Conservation (phyloP, 2,888 invertebrate genomes). For the Hoplodrina ambigua region DNA sequence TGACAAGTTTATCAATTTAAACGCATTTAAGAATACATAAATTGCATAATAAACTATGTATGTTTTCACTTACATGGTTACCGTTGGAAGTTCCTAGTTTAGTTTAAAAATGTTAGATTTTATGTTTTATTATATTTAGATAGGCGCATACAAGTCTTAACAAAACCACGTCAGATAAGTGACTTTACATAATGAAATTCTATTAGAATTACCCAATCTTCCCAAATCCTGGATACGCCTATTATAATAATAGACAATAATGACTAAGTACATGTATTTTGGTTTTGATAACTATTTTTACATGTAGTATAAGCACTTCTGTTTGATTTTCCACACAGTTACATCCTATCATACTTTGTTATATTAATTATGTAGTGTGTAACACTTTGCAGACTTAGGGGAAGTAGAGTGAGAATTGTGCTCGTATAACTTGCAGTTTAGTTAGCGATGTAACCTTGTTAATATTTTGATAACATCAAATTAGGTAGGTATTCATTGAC, state of each 20-base stretch:
- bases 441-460: not conserved
- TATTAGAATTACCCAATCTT: constrained; percentile 19
- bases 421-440: constrained; percentile 10
- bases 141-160: constrained; percentile 2
- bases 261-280: not conserved
- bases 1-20: constrained; percentile 19
- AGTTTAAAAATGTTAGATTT: constrained; percentile 27
- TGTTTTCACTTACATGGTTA: constrained; percentile 37
- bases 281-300: not conserved
- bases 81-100: constrained; percentile 62
- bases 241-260: constrained; percentile 23
- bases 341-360: not conserved
- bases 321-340: constrained; percentile 1
- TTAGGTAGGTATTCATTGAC: not conserved
- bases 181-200: constrained; percentile 15
- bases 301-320: not conserved
- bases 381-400: not conserved
- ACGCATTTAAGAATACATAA: constrained; percentile 48
- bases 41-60: constrained; percentile 47
- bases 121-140: constrained; percentile 14
- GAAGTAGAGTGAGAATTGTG: not conserved
- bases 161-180: constrained; percentile 4
- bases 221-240: constrained; percentile 7
- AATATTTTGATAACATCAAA: not conserved
- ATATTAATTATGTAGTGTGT: not conserved